Conservation (phyloP, 1,140 invertebrate species). For the Lucilia cuprina region DNA sequence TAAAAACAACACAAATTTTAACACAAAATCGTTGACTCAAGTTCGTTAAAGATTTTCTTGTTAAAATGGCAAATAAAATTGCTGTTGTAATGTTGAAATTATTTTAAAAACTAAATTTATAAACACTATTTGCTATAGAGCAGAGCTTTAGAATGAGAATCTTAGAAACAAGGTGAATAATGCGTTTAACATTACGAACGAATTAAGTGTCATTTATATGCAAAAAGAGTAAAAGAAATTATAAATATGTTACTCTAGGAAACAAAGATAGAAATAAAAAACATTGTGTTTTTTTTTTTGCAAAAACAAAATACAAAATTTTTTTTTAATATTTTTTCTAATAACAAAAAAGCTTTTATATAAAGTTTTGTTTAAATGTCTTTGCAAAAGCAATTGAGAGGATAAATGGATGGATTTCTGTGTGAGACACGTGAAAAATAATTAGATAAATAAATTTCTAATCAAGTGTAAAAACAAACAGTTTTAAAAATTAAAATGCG, state of each 20-base stretch:
- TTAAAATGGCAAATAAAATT: neutral
- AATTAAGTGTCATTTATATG: slow-evolving; percentile 25
- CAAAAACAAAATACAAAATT: neutral
- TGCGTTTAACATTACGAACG: neutral
- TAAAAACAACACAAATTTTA: neutral
- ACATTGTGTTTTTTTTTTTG: neutral
- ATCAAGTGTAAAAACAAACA: neutral
- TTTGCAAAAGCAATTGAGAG: neutral
- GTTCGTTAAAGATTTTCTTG: neutral
- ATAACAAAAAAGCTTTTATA: neutral
- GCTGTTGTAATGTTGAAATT: neutral
- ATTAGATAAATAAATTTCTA: neutral
- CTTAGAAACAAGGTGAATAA: slow-evolving; percentile 10
- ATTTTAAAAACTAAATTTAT: slow-evolving; percentile 18
- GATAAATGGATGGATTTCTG: neutral
- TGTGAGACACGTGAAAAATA: neutral
- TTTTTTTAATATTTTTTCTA: neutral
- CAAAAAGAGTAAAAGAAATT: slow-evolving; percentile 16
- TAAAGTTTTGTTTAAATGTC: neutral
- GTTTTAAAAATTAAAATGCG: neutral
- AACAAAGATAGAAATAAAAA: neutral
- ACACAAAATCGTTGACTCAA: slow-evolving; percentile 3
- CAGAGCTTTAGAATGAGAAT: neutral
- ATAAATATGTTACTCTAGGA: neutral
- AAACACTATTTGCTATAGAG: neutral